Percentiles rank a stretch among this genome's conserved stretches.
Conservation (phyloP, 2,797 vertebrate species). For the Alfaro cultratus region DNA sequence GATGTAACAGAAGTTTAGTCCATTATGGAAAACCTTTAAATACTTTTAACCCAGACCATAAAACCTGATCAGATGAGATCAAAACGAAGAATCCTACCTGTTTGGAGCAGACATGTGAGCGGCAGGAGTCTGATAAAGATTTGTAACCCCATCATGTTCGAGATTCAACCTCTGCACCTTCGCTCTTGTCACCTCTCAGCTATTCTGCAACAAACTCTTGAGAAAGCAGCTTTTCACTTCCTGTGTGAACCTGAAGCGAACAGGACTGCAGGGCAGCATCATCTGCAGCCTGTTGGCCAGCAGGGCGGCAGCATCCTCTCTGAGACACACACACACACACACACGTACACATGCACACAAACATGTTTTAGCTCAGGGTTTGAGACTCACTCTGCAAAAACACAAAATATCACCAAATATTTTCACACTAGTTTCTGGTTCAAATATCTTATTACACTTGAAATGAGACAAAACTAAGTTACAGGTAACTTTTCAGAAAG, state of each 20-base stretch:
- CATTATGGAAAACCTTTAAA: neutral
- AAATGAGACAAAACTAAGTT: too few species aligned
- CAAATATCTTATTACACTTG: too few species aligned
- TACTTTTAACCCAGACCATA: neutral
- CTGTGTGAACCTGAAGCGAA: constrained; percentile 21
- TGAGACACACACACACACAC: neutral
- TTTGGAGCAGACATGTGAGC: constrained; percentile 21
- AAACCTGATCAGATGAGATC: neutral
- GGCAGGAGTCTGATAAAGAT: constrained; percentile 12
- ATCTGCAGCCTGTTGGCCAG: neutral
- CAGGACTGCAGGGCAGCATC: neutral
- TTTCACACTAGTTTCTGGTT: too few species aligned
- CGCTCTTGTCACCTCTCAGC: neutral
- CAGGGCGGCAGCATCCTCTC: neutral
- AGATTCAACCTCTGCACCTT: neutral
- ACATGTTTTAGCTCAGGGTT: neutral
- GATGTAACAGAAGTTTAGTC: neutral
- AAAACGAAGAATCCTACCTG: constrained; percentile 19
- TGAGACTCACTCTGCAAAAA: neutral
- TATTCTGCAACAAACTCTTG: neutral
- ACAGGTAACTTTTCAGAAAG: too few species aligned
- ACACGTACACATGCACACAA: too few species aligned
- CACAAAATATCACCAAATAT: too few species aligned
- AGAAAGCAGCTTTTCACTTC: constrained; percentile 16
- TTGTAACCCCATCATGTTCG: neutral